These are phyloP conservation scores for Actenoides hombroni DNA, from an alignment of 2,113 vertebrate species.

Conservation along the genomic window DNA sequence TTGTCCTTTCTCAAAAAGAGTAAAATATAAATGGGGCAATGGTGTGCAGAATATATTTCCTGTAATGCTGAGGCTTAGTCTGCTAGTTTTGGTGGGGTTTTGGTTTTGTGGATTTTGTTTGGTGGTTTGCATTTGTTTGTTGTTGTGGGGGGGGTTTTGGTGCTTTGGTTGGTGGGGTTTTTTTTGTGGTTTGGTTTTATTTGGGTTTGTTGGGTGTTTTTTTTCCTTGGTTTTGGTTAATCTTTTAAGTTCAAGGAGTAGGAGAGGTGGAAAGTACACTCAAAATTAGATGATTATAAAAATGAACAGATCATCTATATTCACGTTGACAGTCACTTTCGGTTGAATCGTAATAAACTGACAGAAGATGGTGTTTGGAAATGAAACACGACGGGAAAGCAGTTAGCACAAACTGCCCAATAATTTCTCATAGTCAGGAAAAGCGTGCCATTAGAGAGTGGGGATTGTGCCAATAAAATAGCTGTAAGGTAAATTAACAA, in stretches of 20 bases:
- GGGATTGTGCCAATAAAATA: slow-evolving; percentile 56
- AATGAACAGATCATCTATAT: slow-evolving; percentile 40
- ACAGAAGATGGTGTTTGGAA: slow-evolving; percentile 67
- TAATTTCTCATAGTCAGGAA: slow-evolving; percentile 64
- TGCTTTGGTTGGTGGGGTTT: neutral
- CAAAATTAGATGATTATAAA: slow-evolving; percentile 38
- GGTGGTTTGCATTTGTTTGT: neutral
- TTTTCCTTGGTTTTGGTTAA: neutral
- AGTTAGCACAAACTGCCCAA: slow-evolving; percentile 65
- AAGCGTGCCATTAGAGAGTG: slow-evolving; percentile 20
- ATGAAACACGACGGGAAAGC: slow-evolving; percentile 65
- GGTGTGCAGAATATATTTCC: neutral
- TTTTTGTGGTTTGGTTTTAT: no score
- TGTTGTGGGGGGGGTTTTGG: neutral
- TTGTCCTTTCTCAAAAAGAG: neutral
- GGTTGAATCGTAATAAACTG: slow-evolving; percentile 63
- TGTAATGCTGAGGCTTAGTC: neutral
- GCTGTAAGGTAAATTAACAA: slow-evolving; percentile 48
- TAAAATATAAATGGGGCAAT: neutral
- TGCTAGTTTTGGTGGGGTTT: neutral
- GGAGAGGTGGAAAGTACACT: neutral
- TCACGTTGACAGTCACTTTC: slow-evolving; percentile 53
- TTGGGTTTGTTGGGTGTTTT: neutral
- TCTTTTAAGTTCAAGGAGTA: neutral
- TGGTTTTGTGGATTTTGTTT: neutral